These are phyloP conservation scores for Ctena decussata DNA, from an alignment of 2,888 invertebrate genomes.

Conservation along the genomic window DNA sequence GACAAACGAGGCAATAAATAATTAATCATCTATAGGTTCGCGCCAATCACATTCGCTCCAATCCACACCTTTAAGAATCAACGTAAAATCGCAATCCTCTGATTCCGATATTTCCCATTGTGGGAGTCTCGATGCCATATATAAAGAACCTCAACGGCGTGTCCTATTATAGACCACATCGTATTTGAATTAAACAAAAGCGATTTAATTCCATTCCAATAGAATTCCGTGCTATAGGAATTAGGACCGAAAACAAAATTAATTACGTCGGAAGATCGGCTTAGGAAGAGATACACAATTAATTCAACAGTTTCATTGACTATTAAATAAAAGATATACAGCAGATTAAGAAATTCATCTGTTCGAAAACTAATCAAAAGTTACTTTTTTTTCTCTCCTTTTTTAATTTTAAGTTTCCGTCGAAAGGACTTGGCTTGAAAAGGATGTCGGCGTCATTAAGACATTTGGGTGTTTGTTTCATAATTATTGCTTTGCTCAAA, in stretches of 20 bases:
- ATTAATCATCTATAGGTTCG: neutral
- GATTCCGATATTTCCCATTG: neutral
- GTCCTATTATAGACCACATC: neutral
- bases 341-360: neutral
- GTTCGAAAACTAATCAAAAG: neutral
- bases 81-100: slow-evolving; percentile 1
- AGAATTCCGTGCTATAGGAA: neutral
- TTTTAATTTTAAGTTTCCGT: neutral
- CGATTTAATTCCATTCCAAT: neutral
- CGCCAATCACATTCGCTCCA: neutral
- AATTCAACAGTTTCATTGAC: neutral
- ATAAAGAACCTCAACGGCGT: neutral
- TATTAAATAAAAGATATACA: neutral
- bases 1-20: slow-evolving; percentile 6
- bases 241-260: neutral
- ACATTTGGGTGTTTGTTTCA: neutral
- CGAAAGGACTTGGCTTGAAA: neutral
- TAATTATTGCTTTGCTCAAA: slow-evolving; percentile 4
- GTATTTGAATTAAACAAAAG: slow-evolving; percentile 10
- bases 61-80: neutral
- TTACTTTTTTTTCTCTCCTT: neutral
- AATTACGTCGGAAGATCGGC: neutral
- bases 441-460: neutral
- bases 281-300: neutral
- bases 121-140: neutral